A percentile compares a stretch with the other conserved stretches of the same genome.
Conservation (phyloP, 1,140 invertebrate species). For the Caenorhabditis remanei region DNA sequence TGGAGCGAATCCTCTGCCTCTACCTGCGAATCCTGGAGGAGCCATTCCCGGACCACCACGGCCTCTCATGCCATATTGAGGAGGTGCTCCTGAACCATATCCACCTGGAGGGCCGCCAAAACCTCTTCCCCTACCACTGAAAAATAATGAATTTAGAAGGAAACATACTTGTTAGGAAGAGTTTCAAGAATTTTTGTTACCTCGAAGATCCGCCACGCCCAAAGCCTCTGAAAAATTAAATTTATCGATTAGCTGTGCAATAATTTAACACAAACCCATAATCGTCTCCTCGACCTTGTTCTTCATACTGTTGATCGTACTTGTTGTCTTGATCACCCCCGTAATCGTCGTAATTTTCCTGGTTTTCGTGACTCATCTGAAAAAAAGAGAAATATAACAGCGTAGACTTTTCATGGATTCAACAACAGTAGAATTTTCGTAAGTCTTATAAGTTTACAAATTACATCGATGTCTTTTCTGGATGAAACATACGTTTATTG, state of each 20-base stretch:
- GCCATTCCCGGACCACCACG: constrained; percentile 53
- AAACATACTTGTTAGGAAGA: neutral
- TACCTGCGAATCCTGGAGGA: constrained; percentile 49
- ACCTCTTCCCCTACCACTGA: constrained; percentile 27
- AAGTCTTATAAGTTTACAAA: no score
- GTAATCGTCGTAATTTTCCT: constrained; percentile 43
- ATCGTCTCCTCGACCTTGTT: constrained; percentile 21
- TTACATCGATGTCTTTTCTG: no score
- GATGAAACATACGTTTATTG: no score
- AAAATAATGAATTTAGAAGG: neutral
- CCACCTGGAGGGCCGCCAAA: constrained; percentile 7
- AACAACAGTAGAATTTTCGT: neutral
- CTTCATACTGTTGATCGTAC: constrained; percentile 22
- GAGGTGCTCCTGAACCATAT: neutral
- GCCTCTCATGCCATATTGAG: neutral
- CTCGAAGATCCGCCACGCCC: constrained; percentile 16
- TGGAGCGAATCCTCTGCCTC: constrained; percentile 13
- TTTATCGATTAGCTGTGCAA: neutral
- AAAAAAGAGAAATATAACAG: neutral
- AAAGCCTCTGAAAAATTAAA: neutral
- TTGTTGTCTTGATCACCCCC: constrained; percentile 21
- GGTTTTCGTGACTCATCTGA: constrained; percentile 45
- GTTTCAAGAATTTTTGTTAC: neutral
- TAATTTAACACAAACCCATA: neutral
- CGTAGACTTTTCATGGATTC: neutral